Evolutionary conservation across 2,797 vertebrate species (phyloP).

Genomic region (Acomys russatus): DNA sequence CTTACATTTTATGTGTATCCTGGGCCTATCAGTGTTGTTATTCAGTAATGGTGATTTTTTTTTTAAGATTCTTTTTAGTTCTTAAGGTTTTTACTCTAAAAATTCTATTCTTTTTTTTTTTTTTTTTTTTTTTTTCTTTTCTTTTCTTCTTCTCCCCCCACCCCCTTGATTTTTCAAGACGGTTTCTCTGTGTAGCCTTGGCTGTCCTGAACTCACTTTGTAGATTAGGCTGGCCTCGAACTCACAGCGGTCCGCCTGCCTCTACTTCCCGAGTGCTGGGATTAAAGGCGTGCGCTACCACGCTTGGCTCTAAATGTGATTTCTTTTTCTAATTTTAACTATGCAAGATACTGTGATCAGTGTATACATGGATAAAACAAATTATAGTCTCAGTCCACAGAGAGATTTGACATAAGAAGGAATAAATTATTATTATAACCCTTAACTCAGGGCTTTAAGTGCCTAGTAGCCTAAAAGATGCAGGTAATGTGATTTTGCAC

Average conservation of each 20-base stretch:
- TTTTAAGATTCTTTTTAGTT: slow-evolving; percentile 36
- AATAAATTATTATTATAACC: slow-evolving; percentile 64
- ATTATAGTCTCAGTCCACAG: background rate
- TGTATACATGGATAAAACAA: slow-evolving; percentile 39
- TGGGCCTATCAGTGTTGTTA: slow-evolving; percentile 40
- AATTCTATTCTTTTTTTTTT: slow-evolving; percentile 38
- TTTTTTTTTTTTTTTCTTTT: background rate
- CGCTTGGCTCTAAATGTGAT: background rate
- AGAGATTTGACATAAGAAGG: slow-evolving; percentile 33
- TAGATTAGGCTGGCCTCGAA: too few species aligned
- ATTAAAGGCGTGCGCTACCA: too few species aligned
- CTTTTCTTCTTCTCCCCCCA: too few species aligned
- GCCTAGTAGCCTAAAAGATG: slow-evolving; percentile 29
- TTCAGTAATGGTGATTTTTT: slow-evolving; percentile 34
- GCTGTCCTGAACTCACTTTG: too few species aligned
- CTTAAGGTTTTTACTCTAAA: slow-evolving; percentile 48
- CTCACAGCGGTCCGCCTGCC: too few species aligned
- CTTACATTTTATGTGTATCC: slow-evolving; percentile 51
- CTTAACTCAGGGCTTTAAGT: slow-evolving; percentile 46
- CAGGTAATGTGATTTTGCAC: slow-evolving; percentile 50
- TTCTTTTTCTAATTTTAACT: slow-evolving; percentile 49
- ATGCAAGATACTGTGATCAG: slow-evolving; percentile 43
- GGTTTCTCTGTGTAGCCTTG: too few species aligned
- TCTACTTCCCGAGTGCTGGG: too few species aligned
- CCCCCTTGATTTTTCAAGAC: too few species aligned